Evolutionary conservation across 2,113 vertebrate genomes (phyloP), one percentile per base, ranked within the genome.

Genomic region (Pteropus alecto): DNA sequence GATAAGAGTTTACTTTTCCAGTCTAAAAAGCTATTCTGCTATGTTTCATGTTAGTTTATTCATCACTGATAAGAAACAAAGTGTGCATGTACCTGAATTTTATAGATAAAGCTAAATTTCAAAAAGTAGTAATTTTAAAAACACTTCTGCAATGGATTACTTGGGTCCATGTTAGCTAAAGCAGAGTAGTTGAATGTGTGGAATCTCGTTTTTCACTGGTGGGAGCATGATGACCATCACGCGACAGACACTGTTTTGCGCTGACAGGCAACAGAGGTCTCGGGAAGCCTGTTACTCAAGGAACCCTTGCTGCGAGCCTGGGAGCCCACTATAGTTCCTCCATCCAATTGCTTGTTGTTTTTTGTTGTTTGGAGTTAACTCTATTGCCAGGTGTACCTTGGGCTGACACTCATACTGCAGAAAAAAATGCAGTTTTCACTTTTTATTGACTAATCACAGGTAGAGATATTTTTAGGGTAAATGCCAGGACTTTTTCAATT

Each of bases 181-280:
- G 46, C 28, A 16, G 68, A 26, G 35, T 35, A 30, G 33, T 38
- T 56, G 26, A 38, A 16, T 68, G 4, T 61, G 46, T 56, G 48
- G 54, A 58, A 10, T 51, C 33, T 85, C 16, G 60, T 35, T 58
- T 35, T 58, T 11, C 0, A 48, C 71, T 41, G 46, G 22, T 12
- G 6, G 38, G 11, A 26, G 11, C 0, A 7, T 35, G 12, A 1
- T 6, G 71, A 51, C 8, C 33, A 13, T 28, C 12, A 1, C 0
- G 7, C 33, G 24, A 63, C 65, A 41, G 24, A 63, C 65, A 41
- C 28, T 0, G 0, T 4, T 91, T 35, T 46, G 41, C 11, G 38
- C 60, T 38, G 22, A 24, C 3, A 21, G 21, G 16, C 5, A 46
- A 28, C 43, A 19, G 58, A 74, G 28, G 5, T 67, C 61, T 68